Conservation (phyloP, 2,888 invertebrate genomes). For the Myathropa florea region DNA sequence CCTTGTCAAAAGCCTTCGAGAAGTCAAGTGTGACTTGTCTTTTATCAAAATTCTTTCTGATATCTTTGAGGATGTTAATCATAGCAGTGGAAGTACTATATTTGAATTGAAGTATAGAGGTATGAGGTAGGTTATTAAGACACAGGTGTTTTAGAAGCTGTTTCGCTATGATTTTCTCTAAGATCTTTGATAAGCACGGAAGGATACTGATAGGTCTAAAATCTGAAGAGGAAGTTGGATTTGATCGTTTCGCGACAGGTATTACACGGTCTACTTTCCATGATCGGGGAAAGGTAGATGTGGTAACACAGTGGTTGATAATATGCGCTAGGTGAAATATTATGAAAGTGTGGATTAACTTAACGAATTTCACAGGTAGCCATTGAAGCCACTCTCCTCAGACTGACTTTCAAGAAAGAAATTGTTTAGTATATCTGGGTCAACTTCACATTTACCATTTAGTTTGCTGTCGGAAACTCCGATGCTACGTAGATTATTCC, state of each 20-base stretch:
- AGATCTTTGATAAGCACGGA: slow-evolving; percentile 6
- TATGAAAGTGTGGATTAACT: neutral
- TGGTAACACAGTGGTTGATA: slow-evolving; percentile 19
- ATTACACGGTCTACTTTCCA: slow-evolving; percentile 13
- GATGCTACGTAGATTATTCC: too few relatives aligned
- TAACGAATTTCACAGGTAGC: too few relatives aligned
- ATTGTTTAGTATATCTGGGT: too few relatives aligned
- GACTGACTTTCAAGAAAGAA: too few relatives aligned
- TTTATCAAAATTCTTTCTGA: too few relatives aligned
- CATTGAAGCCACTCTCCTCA: too few relatives aligned
- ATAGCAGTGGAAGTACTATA: neutral
- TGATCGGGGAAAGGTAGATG: neutral
- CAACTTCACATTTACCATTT: too few relatives aligned
- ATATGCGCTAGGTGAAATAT: slow-evolving; percentile 5
- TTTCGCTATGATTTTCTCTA: slow-evolving; percentile 17
- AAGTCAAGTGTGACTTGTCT: too few relatives aligned
- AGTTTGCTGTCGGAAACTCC: too few relatives aligned
- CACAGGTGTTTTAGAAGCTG: neutral
- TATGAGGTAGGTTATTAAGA: neutral
- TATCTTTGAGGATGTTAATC: too few relatives aligned
- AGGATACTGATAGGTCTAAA: neutral
- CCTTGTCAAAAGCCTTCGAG: too few relatives aligned
- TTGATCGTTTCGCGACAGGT: slow-evolving; percentile 1
- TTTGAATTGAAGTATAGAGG: neutral
- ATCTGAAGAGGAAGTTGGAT: neutral